Evolutionary conservation across 2,113 vertebrate genomes (phyloP).

Genomic region (Phylloscopus trochiloides): DNA sequence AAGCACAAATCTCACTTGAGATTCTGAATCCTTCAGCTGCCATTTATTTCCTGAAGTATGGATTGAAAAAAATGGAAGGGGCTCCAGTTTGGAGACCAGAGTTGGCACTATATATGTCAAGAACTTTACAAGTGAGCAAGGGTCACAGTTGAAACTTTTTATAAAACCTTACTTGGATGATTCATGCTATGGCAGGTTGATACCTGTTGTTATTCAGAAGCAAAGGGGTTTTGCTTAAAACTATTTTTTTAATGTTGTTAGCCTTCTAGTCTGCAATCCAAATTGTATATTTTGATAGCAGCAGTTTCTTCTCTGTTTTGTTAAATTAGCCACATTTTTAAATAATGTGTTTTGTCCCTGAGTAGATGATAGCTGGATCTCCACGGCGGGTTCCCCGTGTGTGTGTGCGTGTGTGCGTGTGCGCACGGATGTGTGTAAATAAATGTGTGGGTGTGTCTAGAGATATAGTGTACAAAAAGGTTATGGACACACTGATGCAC

Average conservation of each 20-base stretch:
- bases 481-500: background rate
- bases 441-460: constrained; percentile 66
- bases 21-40: constrained; percentile 82
- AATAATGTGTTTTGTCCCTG: constrained; percentile 70
- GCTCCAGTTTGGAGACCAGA: constrained; percentile 65
- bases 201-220: constrained; percentile 73
- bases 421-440: constrained; percentile 36
- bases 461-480: constrained; percentile 56
- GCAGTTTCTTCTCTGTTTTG: constrained; percentile 79
- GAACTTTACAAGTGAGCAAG: constrained; percentile 72
- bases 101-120: constrained; percentile 65
- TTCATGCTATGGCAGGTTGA: constrained; percentile 69
- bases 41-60: constrained; percentile 70
- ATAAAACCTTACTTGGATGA: constrained; percentile 73
- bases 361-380: constrained; percentile 68
- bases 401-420: constrained; percentile 47
- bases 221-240: constrained; percentile 80
- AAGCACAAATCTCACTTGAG: constrained; percentile 99
- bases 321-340: constrained; percentile 79
- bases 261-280: constrained; percentile 82
- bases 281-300: constrained; percentile 89
- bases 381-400: constrained; percentile 62
- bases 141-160: constrained; percentile 71
- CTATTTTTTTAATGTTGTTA: constrained; percentile 85
- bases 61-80: constrained; percentile 69